phyloP scores from a whole-genome alignment of 2,888 invertebrate species.

The Acronicta aceris region DNA sequence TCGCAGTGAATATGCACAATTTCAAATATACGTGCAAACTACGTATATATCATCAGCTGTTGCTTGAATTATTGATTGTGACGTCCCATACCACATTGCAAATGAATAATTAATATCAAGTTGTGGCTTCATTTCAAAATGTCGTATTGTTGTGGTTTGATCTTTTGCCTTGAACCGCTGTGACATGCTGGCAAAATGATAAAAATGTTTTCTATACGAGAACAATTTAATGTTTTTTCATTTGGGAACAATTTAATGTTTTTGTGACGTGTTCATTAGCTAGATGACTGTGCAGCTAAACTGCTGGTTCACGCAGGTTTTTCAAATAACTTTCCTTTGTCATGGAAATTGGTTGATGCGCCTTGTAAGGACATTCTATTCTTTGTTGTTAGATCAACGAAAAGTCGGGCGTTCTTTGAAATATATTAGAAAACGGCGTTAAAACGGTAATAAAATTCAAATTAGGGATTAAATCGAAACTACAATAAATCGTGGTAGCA shows the following conservation, averaged over 20 bases:
- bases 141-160: conserved; percentile 44
- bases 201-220: conserved; percentile 36
- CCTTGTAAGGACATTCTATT: conserved; percentile 48
- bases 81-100: conserved; percentile 54
- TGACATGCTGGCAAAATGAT: conserved; percentile 21
- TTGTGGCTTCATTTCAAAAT: conserved; percentile 58
- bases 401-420: conserved; percentile 34
- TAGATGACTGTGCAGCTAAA: conserved; percentile 64
- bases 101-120: conserved; percentile 63
- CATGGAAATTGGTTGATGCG: conserved; percentile 67
- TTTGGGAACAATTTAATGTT: conserved; percentile 50
- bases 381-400: conserved; percentile 58
- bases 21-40: conserved; percentile 37
- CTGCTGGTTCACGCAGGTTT: conserved; percentile 64
- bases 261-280: conserved; percentile 68
- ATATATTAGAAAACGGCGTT: conserved; percentile 23
- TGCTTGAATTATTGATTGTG: conserved; percentile 65
- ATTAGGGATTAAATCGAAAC: conserved; percentile 7
- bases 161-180: conserved; percentile 46
- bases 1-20: conserved; percentile 52
- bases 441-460: conserved; percentile 10
- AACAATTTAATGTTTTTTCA: conserved; percentile 48
- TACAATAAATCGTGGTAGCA: conserved; percentile 15
- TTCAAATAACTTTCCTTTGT: conserved; percentile 74
- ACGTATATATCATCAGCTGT: conserved; percentile 54